Evolutionary conservation across 37 sponge, comb jelly and placozoan species (phyloP).

Genomic region (Amphimedon queenslandica): DNA sequence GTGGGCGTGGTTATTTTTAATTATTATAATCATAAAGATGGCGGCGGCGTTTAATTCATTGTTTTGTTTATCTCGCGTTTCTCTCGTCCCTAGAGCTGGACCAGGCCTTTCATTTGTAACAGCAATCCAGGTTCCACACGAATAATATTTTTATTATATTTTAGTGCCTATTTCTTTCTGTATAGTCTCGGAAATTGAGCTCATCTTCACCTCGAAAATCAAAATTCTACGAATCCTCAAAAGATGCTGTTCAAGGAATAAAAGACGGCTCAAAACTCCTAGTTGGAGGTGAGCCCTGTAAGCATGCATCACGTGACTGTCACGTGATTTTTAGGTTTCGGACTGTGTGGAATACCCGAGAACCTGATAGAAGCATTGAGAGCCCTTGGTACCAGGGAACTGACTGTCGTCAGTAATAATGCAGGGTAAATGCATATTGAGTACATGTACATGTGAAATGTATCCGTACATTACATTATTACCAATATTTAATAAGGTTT

Average conservation of each 20-base stretch:
- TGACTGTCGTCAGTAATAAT: conserved; percentile 89
- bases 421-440: conserved; percentile 72
- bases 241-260: conserved; percentile 71
- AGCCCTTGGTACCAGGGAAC: conserved; percentile 41
- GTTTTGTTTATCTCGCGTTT: too few relatives aligned
- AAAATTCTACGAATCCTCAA: conserved; percentile 62
- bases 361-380: conserved; percentile 81
- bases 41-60: too few relatives aligned
- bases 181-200: conserved; percentile 12
- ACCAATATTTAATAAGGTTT: too few relatives aligned
- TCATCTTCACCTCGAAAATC: not conserved
- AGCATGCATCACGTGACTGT: too few relatives aligned
- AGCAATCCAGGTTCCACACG: too few relatives aligned
- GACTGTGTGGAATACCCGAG: conserved; percentile 97
- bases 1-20: too few relatives aligned
- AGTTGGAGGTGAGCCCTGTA: conserved; percentile 82
- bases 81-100: too few relatives aligned
- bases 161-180: not conserved
- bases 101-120: too few relatives aligned
- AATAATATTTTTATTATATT: not conserved
- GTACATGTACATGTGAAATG: too few relatives aligned
- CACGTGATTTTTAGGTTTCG: conserved; percentile 67
- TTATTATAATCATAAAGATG: too few relatives aligned
- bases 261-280: conserved; percentile 69
- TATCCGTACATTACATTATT: too few relatives aligned